phyloP scores from a whole-genome alignment of 2,888 invertebrate genomes.

The Brachypalpus laphriformis region DNA sequence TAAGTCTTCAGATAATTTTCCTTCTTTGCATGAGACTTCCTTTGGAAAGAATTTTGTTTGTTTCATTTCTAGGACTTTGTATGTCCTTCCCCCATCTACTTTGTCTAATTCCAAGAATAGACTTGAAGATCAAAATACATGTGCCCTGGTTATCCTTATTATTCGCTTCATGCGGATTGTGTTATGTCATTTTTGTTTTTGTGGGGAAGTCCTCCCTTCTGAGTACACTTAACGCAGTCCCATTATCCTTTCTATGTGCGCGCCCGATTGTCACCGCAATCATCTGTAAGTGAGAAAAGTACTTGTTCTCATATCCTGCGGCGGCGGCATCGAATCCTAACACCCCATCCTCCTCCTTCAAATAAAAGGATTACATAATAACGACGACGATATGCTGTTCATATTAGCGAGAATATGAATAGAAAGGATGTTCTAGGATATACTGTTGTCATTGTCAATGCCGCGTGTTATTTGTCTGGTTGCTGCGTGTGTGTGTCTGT shows the following conservation, averaged over 20 bases:
- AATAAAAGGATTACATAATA: slow-evolving; percentile 73
- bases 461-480: slow-evolving; percentile 38
- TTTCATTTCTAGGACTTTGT: not conserved
- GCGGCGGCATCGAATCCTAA: slow-evolving; percentile 11
- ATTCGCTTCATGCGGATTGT: not conserved
- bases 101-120: not conserved
- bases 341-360: not conserved
- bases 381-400: slow-evolving; percentile 57
- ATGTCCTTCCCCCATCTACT: not conserved
- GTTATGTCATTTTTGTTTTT: slow-evolving; percentile 35
- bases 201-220: not conserved
- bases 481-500: slow-evolving; percentile 13
- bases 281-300: slow-evolving; percentile 52
- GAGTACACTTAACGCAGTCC: slow-evolving; percentile 24
- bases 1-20: slow-evolving; percentile 1
- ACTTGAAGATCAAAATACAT: not conserved
- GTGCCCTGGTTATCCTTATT: not conserved
- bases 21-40: not conserved
- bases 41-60: not conserved
- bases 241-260: slow-evolving; percentile 25
- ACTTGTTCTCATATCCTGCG: slow-evolving; percentile 35
- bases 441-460: slow-evolving; percentile 44
- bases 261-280: slow-evolving; percentile 52
- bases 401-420: slow-evolving; percentile 61
- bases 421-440: slow-evolving; percentile 46